A percentile compares a stretch with the other conserved stretches of the same genome.
phyloP scores from a whole-genome alignment of 2,113 vertebrate genomes.

The Rostratula benghalensis region DNA sequence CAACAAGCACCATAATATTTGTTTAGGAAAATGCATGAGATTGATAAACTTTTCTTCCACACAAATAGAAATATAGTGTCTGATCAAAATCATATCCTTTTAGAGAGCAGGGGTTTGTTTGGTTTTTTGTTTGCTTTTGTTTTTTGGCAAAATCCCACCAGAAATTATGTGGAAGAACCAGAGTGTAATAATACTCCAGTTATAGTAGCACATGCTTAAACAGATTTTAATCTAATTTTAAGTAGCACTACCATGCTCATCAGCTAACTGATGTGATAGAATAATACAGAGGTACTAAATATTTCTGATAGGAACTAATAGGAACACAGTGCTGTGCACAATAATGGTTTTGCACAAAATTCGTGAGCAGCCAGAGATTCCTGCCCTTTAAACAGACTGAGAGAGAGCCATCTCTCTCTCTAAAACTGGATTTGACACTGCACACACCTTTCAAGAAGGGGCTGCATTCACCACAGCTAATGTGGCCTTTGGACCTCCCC shows the following conservation, averaged over 20 bases:
- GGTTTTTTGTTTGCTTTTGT: background rate
- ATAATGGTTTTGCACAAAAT: background rate
- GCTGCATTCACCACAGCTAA: background rate
- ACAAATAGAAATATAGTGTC: background rate
- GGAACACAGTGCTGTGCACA: background rate
- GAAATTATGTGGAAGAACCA: background rate
- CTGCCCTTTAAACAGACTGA: background rate
- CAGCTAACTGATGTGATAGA: background rate
- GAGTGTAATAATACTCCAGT: background rate
- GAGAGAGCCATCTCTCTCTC: background rate
- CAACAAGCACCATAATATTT: background rate
- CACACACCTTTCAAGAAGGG: no score
- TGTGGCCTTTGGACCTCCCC: background rate
- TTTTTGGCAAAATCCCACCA: background rate
- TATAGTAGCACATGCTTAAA: background rate
- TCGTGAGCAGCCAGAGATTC: background rate
- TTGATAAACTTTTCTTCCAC: background rate
- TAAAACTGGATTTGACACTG: background rate
- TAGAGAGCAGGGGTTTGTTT: background rate
- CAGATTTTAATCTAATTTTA: background rate
- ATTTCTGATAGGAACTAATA: background rate
- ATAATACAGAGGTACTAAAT: background rate
- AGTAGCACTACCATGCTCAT: background rate
- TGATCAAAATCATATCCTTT: background rate
- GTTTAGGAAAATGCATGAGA: background rate